A percentile compares a stretch with the other conserved stretches of the same genome.
Conservation (phyloP, 2,797 vertebrate genomes). For the Cercopithecus diana region DNA sequence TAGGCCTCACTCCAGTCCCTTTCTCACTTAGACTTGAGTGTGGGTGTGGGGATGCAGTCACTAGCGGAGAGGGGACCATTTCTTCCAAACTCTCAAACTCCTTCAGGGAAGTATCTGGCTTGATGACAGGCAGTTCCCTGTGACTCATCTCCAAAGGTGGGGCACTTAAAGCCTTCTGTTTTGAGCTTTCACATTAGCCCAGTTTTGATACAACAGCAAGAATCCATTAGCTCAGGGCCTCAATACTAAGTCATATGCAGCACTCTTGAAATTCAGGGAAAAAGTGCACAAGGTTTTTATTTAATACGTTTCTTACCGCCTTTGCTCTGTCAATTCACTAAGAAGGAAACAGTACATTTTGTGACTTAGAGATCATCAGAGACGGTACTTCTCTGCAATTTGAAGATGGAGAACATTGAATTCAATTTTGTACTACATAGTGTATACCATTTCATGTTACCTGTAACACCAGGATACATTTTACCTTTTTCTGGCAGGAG, state of each 20-base stretch:
- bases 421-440: background rate
- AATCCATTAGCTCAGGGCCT: background rate
- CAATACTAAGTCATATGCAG: background rate
- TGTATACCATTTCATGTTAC: background rate
- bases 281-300: background rate
- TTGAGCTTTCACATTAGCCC: background rate
- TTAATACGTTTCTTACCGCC: background rate
- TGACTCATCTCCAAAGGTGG: background rate
- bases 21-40: background rate
- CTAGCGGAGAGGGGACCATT: background rate
- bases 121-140: background rate
- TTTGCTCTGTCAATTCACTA: background rate
- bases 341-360: background rate
- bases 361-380: constrained; percentile 7
- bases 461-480: background rate
- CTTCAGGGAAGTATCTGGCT: background rate
- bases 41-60: background rate
- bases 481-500: constrained; percentile 1
- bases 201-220: background rate
- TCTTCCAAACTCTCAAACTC: background rate
- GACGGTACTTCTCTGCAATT: background rate
- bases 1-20: background rate
- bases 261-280: background rate
- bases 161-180: background rate
- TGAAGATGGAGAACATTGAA: background rate